These are phyloP conservation scores for Thera britannica DNA, from an alignment of 2,888 invertebrate species.

Conservation along the genomic window DNA sequence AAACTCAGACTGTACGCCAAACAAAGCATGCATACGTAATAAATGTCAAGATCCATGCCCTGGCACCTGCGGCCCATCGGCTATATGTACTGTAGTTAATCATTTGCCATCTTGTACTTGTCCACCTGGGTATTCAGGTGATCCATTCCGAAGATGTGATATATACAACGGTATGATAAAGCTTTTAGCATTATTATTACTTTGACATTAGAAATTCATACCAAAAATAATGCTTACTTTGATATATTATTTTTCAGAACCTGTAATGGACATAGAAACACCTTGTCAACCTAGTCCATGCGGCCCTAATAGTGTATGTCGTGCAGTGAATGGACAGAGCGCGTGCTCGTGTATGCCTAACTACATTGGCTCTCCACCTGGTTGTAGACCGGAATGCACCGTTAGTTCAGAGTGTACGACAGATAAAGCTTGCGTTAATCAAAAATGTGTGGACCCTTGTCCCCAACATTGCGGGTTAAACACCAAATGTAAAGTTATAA, in stretches of 20 bases:
- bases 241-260: conserved; percentile 53
- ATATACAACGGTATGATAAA: conserved; percentile 61
- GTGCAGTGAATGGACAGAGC: conserved; percentile 88
- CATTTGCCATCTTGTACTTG: conserved; percentile 89
- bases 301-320: conserved; percentile 90
- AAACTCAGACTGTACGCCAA: conserved; percentile 89
- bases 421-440: conserved; percentile 89
- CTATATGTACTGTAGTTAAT: conserved; percentile 89
- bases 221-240: not conserved
- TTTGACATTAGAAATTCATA: not conserved
- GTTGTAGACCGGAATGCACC: conserved; percentile 91
- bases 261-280: conserved; percentile 67
- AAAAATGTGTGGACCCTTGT: conserved; percentile 92
- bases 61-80: conserved; percentile 89
- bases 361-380: conserved; percentile 90
- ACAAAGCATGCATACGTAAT: conserved; percentile 88
- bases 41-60: conserved; percentile 92
- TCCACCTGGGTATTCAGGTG: conserved; percentile 87
- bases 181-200: conserved; percentile 7
- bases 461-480: conserved; percentile 88
- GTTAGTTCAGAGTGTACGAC: conserved; percentile 90
- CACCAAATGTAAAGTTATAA: conserved; percentile 89
- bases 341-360: conserved; percentile 90
- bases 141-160: conserved; percentile 88
- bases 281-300: conserved; percentile 90